phyloP scores from a whole-genome alignment of 1,140 invertebrate genomes.

The Trichogramma pretiosum region DNA sequence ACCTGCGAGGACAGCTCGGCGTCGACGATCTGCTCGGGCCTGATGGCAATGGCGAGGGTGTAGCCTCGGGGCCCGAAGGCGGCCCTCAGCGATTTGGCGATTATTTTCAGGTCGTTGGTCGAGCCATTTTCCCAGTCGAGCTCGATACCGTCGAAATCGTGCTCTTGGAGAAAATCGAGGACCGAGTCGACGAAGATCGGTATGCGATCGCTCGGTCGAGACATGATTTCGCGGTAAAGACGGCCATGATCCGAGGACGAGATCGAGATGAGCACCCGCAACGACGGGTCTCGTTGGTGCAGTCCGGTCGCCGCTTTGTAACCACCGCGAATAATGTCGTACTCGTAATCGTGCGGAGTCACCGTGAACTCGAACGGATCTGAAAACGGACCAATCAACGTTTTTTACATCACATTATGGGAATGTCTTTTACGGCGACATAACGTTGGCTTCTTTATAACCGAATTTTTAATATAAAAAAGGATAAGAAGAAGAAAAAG shows the following conservation, averaged over 20 bases:
- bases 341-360: constrained; percentile 47
- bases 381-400: too few species aligned
- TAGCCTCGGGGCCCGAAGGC: constrained; percentile 24
- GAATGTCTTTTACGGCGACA: too few species aligned
- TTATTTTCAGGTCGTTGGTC: constrained; percentile 18
- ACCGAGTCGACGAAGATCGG: constrained; percentile 46
- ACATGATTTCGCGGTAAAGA: constrained; percentile 34
- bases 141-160: constrained; percentile 56
- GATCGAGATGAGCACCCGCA: constrained; percentile 44
- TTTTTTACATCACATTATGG: too few species aligned
- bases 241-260: constrained; percentile 26
- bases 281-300: constrained; percentile 46
- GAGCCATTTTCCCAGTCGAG: constrained; percentile 50
- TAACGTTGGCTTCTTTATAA: background rate
- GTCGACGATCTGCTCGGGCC: constrained; percentile 28
- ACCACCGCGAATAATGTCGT: constrained; percentile 50
- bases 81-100: constrained; percentile 20
- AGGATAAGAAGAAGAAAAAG: too few species aligned
- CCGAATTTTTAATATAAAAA: background rate
- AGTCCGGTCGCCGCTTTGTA: constrained; percentile 48
- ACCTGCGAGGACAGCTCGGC: constrained; percentile 23
- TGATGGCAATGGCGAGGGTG: constrained; percentile 26
- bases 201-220: constrained; percentile 19
- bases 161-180: constrained; percentile 44
- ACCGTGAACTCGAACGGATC: constrained; percentile 55